Percentiles rank a stretch among this genome's conserved stretches.
Conservation (phyloP, 2,888 invertebrate species). For the Lasius platythorax region DNA sequence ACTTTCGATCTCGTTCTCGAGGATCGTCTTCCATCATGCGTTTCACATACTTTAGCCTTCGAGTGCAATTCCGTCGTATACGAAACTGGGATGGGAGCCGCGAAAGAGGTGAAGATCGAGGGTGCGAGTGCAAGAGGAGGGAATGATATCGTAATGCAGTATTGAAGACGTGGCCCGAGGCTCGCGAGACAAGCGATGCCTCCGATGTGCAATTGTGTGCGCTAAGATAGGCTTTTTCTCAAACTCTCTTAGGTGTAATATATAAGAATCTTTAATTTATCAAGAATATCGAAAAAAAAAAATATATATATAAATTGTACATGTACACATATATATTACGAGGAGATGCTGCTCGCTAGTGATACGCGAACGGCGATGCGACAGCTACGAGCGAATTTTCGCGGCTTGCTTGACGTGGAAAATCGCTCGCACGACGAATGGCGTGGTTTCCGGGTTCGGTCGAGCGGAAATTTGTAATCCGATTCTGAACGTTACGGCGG, state of each 20-base stretch:
- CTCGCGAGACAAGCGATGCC: slow-evolving; percentile 70
- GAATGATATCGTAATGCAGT: slow-evolving; percentile 79
- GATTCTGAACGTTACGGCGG: slow-evolving; percentile 29
- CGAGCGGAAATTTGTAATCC: slow-evolving; percentile 47
- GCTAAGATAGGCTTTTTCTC: background rate
- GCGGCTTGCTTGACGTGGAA: slow-evolving; percentile 29
- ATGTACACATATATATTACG: background rate
- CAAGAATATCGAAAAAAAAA: background rate
- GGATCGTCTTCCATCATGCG: slow-evolving; percentile 73
- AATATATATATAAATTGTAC: background rate
- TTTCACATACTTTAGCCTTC: slow-evolving; percentile 62
- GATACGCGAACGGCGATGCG: background rate
- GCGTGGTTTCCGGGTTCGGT: slow-evolving; percentile 28
- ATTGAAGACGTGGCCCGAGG: slow-evolving; percentile 76
- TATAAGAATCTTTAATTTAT: background rate
- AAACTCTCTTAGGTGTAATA: background rate
- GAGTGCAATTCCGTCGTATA: slow-evolving; percentile 64
- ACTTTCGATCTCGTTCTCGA: slow-evolving; percentile 75
- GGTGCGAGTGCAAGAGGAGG: slow-evolving; percentile 24
- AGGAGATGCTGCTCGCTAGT: slow-evolving; percentile 48
- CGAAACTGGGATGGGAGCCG: slow-evolving; percentile 32
- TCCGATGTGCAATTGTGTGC: slow-evolving; percentile 70
- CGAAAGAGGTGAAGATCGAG: slow-evolving; percentile 29
- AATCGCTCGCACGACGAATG: slow-evolving; percentile 41
- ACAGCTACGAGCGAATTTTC: slow-evolving; percentile 55